Base-by-base conservation (phyloP, 2,113 vertebrate genomes). In the Podiceps cristatus region DNA sequence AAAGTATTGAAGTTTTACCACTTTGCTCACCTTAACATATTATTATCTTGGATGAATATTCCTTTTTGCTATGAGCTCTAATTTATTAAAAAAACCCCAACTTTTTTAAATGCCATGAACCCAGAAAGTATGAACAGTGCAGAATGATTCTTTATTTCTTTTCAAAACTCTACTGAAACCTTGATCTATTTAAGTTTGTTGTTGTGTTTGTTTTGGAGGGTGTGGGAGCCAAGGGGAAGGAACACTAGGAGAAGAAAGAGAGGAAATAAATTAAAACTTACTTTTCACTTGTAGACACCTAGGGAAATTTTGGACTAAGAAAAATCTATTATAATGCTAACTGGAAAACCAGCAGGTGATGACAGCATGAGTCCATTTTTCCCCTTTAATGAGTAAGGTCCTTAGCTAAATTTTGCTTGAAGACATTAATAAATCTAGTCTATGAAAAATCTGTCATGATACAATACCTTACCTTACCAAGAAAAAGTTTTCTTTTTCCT, bases 381-480 rank as follows among this genome's bases (percentile, higher is more conserved):
- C 16, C 17, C 8, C 13, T 72, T 85, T 95, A 96, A 92, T 92
- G 77, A 97, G 35, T 83, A 90, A 93, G 56, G 76, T 76, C 47
- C 66, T 97, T 86, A 60, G 68, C 64, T 96, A 83, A 90, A 67
- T 94, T 96, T 97, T 97, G 35, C 87, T 96, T 91, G 55, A 89
- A 92, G 91, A 59, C 72, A 81, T 44, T 94, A 94, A 98, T 97
- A 97, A 97, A 97, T 97, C 90, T 95, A 37, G 90, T 96, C 24
- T 81, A 18, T 77, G 79, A 87, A 88, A 97, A 97, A 96, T 64
- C 84, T 93, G 62, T 93, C 63, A 89, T 93, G 16, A 68, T 82
- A 50, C 18, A 97, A 47, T 81, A 64, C 44, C 35, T 94, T 47
- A 69, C 80, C 74, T 93, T 50, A 86, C 73, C 81, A 94, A 92